A percentile compares a stretch with the other conserved stretches of the same genome.
These are phyloP conservation scores for Myotis daubentonii DNA, from an alignment of 2,797 vertebrate species.

Conservation along the genomic window DNA sequence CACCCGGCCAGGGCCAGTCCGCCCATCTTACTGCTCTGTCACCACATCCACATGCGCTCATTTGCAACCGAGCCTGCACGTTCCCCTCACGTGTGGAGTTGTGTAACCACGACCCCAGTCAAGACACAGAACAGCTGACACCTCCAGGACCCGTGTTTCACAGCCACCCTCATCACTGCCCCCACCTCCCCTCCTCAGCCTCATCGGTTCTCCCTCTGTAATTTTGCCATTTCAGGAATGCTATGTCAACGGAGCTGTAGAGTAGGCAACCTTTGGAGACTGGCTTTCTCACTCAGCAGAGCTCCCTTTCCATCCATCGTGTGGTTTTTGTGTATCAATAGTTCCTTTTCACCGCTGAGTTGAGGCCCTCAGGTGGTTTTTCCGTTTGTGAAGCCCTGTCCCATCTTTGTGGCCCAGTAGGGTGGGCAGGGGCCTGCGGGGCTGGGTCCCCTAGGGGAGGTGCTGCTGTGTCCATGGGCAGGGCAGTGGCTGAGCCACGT, in stretches of 20 bases:
- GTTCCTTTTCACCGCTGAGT: not conserved
- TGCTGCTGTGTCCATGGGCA: not conserved
- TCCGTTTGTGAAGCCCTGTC: not conserved
- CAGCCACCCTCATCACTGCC: not conserved
- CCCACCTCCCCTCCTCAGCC: not conserved
- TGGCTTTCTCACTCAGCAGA: not conserved
- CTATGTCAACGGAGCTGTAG: not conserved
- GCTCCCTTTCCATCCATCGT: not conserved
- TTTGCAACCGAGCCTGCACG: not conserved
- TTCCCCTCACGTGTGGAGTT: too few species aligned
- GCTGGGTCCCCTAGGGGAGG: too few species aligned
- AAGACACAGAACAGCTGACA: not conserved
- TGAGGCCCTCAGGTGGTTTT: not conserved
- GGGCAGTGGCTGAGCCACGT: not conserved
- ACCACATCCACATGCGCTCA: rapidly evolving
- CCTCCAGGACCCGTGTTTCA: not conserved
- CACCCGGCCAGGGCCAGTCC: not conserved
- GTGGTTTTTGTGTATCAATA: rapidly evolving
- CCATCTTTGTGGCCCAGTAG: not conserved
- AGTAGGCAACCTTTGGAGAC: rapidly evolving
- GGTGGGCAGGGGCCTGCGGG: not conserved
- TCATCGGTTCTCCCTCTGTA: not conserved
- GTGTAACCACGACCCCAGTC: not conserved
- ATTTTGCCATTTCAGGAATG: not conserved
- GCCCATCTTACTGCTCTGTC: not conserved